A percentile compares a stretch with the other conserved stretches of the same genome.
Evolutionary conservation across 2,888 invertebrate species (phyloP).

Genomic region (Agapetus fuscipes): DNA sequence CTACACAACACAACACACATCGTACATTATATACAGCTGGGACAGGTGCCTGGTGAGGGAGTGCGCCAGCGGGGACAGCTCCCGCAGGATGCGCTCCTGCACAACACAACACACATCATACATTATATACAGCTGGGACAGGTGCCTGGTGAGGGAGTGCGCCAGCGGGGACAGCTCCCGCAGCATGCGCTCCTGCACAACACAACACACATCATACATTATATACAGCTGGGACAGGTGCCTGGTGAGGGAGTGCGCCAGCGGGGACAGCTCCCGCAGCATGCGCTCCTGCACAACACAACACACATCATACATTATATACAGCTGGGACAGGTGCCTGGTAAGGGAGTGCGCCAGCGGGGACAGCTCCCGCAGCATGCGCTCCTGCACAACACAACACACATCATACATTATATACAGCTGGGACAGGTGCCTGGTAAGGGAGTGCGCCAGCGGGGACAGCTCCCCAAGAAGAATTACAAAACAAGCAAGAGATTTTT

Average conservation of each 20-base stretch:
- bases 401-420: no score
- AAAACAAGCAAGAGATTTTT: no score
- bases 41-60: constrained; percentile 79
- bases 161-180: constrained; percentile 73
- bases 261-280: constrained; percentile 68
- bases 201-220: background rate
- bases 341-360: constrained; percentile 72
- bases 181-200: constrained; percentile 64
- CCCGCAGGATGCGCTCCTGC: constrained; percentile 72
- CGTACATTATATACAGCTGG: no score
- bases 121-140: constrained; percentile 82
- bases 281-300: constrained; percentile 58
- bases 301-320: no score
- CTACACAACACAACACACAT: constrained; percentile 34
- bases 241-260: constrained; percentile 69
- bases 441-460: constrained; percentile 67
- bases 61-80: constrained; percentile 70
- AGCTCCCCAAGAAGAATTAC: no score
- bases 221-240: constrained; percentile 84
- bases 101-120: constrained; percentile 22
- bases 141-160: constrained; percentile 71
- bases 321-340: constrained; percentile 78
- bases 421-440: constrained; percentile 80
- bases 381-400: constrained; percentile 48
- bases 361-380: constrained; percentile 69